A percentile compares a stretch with the other conserved stretches of the same genome.
phyloP scores from a whole-genome alignment of 2,888 invertebrate genomes.

The Perdita meconis region DNA sequence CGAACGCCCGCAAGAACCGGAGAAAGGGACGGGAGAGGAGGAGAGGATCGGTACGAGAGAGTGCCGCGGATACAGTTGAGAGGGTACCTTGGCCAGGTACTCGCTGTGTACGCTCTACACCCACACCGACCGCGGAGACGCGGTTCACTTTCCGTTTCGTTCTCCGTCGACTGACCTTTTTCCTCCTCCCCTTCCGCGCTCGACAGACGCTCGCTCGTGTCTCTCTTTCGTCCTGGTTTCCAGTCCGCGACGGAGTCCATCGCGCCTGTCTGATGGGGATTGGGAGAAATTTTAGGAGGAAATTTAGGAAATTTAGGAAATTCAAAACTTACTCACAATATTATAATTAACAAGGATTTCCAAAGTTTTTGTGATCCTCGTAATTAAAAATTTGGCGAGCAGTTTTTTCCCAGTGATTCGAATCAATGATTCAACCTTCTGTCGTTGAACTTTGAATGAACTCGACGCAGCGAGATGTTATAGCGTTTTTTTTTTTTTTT shows the following conservation, averaged over 20 bases:
- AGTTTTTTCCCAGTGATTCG: no score
- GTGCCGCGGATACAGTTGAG: constrained; percentile 27
- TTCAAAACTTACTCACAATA: no score
- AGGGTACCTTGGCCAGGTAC: constrained; percentile 32
- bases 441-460: no score
- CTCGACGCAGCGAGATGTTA: constrained; percentile 15
- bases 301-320: constrained; percentile 1
- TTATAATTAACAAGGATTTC: no score
- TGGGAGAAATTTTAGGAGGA: no score
- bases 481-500: constrained; percentile 2
- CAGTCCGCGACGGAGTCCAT: not conserved
- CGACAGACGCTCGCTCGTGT: constrained; percentile 18
- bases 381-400: no score
- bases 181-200: constrained; percentile 21
- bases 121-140: constrained; percentile 46
- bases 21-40: constrained; percentile 44
- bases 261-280: not conserved
- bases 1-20: constrained; percentile 3
- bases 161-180: constrained; percentile 48
- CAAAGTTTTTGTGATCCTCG: no score
- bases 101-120: constrained; percentile 48
- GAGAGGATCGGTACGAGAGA: constrained; percentile 24
- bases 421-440: no score
- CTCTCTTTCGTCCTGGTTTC: constrained; percentile 18
- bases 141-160: constrained; percentile 63